Base-by-base conservation (phyloP, 1,140 invertebrate genomes). In the Acromyrmex charruanus region DNA sequence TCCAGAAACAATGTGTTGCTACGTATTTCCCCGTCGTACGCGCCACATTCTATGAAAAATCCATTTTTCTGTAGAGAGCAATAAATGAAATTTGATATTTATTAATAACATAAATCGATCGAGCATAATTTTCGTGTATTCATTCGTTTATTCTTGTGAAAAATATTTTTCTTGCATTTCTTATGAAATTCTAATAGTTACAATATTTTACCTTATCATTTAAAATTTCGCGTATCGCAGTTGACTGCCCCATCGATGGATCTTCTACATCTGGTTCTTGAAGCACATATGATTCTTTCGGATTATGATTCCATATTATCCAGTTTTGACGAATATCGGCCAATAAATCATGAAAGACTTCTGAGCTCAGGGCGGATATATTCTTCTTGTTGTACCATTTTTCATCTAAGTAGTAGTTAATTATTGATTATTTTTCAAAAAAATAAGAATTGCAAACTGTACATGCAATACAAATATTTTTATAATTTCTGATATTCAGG, bases 21-120 rank as follows among this genome's bases (percentile, higher is more conserved):
- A 28, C 95, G 89, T 5, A 93, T 95, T 87, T 96, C 95, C 0
- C 96, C 96, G 87, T 96, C 95, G 18, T 95, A 92, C 18, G 96
- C 96, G 12, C 96, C 96, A 81, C 94, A 95, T 86, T 96, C 96
- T 61, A 96, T 92, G 90, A 96, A 96, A 90, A 96, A 96, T 28
- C 96, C 96, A 87, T 95, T 94, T 85, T 65, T 94, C 95, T 96
- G 80, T 72, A 93, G 91, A 61, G 77, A 80, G 53, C 58, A 84
- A 71, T 63, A 14, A 77, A 80, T n/a, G 49, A 49, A 77, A 28
- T 55, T 61, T 16, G 69, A 10, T 49, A 65, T 71, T 63, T 39
- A 25, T 65, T 66, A 35, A 88, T 55, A 51, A 44, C 21, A 16
- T 35, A n/a, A 49, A 6, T 82, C 39, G 7, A 14, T 35, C n/a